These are phyloP conservation scores for Muntiacus muntjak DNA, from an alignment of 2,113 vertebrate genomes.

Conservation along the genomic window DNA sequence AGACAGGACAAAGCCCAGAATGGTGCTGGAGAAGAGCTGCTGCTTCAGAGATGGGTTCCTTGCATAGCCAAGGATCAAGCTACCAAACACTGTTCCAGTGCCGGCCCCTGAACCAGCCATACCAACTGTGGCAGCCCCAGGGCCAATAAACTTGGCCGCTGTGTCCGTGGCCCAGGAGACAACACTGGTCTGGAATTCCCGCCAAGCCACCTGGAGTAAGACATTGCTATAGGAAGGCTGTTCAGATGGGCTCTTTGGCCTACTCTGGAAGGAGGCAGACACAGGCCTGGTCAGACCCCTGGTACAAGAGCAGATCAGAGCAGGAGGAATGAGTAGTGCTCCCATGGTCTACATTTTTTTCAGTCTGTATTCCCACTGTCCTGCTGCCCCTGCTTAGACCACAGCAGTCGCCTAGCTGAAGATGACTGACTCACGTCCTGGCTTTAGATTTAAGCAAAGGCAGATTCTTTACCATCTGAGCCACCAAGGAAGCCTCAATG, in stretches of 20 bases:
- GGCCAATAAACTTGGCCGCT: conserved; percentile 46
- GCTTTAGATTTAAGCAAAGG: background rate
- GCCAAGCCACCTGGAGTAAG: conserved; percentile 60
- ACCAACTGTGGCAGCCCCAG: background rate
- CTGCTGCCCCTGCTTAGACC: background rate
- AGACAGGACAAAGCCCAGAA: conserved; percentile 85
- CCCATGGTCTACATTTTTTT: conserved; percentile 89
- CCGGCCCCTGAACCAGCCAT: background rate
- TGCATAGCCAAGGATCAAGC: conserved; percentile 87
- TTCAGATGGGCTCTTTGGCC: conserved; percentile 68
- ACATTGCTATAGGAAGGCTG: conserved; percentile 59
- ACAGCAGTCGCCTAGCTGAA: background rate
- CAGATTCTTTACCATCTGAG: background rate
- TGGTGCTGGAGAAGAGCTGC: conserved; percentile 86
- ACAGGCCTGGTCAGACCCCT: conserved; percentile 79
- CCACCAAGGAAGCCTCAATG: background rate
- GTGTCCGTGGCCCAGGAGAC: background rate
- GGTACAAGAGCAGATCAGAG: conserved; percentile 83
- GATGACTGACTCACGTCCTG: background rate
- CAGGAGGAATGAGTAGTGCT: conserved; percentile 87
- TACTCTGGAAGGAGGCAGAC: conserved; percentile 74
- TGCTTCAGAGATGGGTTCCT: conserved; percentile 88
- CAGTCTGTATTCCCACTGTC: background rate
- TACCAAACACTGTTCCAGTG: conserved; percentile 84
- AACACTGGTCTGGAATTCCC: conserved; percentile 79